phyloP scores from a whole-genome alignment of 2,797 vertebrate genomes.

The Synaphobranchus kaupii region DNA sequence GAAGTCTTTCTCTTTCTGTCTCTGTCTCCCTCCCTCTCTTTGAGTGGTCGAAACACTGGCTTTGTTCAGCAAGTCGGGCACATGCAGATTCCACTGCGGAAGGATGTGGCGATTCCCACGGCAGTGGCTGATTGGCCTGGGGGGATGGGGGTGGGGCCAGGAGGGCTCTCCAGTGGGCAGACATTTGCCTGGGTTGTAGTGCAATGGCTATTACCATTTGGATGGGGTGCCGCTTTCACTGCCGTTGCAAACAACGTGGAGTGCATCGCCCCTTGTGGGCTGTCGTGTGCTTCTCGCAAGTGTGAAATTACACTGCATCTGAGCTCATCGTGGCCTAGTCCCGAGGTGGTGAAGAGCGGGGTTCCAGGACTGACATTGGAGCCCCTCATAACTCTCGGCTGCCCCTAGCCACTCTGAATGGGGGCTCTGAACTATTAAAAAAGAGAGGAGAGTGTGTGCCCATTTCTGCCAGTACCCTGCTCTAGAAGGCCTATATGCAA shows the following conservation, averaged over 20 bases:
- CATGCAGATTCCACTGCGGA: neutral
- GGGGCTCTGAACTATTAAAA: neutral
- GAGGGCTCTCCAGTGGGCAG: neutral
- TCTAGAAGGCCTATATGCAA: neutral
- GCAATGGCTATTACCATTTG: too few relatives aligned
- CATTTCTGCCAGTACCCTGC: neutral
- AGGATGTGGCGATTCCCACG: neutral
- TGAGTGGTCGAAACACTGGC: neutral
- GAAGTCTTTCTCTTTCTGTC: neutral
- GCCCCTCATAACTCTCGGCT: neutral
- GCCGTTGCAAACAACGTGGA: neutral
- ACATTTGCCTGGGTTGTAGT: neutral
- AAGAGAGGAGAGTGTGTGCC: neutral
- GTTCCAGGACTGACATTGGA: neutral
- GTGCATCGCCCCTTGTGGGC: neutral
- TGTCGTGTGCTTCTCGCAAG: neutral
- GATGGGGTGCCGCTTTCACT: neutral
- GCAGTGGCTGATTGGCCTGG: neutral
- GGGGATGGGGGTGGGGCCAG: neutral
- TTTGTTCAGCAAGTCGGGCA: neutral
- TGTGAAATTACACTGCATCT: constrained; percentile 5
- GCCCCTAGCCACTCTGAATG: neutral
- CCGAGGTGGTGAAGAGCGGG: neutral
- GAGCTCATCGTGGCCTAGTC: neutral
- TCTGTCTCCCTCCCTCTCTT: neutral